Base-by-base conservation (phyloP, 2,888 invertebrate species). In the Epicampocera succincta region DNA sequence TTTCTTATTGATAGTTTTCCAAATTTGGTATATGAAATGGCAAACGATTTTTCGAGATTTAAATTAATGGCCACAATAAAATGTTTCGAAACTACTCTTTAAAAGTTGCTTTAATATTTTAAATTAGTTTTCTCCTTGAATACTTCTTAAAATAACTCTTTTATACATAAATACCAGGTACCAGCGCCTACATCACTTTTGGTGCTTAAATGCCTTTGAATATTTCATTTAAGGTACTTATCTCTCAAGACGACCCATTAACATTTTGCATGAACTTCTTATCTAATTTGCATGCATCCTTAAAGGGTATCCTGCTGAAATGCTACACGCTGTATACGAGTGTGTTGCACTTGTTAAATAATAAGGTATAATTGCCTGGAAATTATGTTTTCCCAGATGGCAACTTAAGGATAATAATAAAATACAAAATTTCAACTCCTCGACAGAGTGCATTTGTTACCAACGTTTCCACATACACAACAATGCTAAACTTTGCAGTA, bases 301-400 rank as follows among this genome's bases (percentile, higher is more conserved):
- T 66, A 50, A 66, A 50, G 40, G 42, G 54, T 63, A 73, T 63
- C 52, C 56, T 50, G 19, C 25, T 19, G 17, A 73, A 73, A 66
- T 58, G 19, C 17, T 54, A 13, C 56, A 40, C 1, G 65, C 8
- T 33, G 8, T 33, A 33, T 8, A 33, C 44, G 63, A 17, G 38
- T 13, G 33, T 17, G 42, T 33, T 58, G 40, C 68, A 76, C 52
- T 68, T 60, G 68, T 17, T 33, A 40, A 15, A 76, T 68, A 76
- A 68, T 76, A 61, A 38, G 15, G 60, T 60, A 69, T 76, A 68
- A 76, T 69, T 76, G 68, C 52, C 38, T 54, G 29, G 69, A 77
- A 78, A 72, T 72, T 65, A 78, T 78, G 58, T 78, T 71, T 78
- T 65, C 71, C 71, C 77, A 78, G 77, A 78, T 72, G 77, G 58